Percentiles rank a stretch among this genome's conserved stretches.
phyloP scores from a whole-genome alignment of 2,888 invertebrate genomes.

The Drosophila austrosaltans region DNA sequence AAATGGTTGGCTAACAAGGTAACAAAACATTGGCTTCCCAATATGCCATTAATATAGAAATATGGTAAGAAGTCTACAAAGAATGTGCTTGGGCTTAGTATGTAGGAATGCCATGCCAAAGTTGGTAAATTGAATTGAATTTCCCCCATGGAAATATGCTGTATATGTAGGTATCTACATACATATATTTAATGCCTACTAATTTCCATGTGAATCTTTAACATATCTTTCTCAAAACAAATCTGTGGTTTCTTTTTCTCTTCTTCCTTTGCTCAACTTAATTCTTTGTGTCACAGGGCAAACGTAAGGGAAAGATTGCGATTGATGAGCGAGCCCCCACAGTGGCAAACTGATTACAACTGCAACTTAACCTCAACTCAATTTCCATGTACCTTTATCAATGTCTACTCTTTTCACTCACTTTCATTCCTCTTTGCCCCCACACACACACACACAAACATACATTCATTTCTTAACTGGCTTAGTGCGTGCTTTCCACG shows the following conservation, averaged over 20 bases:
- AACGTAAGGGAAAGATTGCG: constrained; percentile 15
- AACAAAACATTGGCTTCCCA: too few species aligned
- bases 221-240: not conserved
- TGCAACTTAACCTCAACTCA: constrained; percentile 24
- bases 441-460: not conserved
- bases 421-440: not conserved
- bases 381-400: constrained; percentile 15
- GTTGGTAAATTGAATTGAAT: too few species aligned
- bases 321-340: constrained; percentile 3
- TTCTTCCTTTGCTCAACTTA: not conserved
- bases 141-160: too few species aligned
- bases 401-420: not conserved
- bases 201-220: not conserved
- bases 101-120: too few species aligned
- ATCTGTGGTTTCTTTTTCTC: not conserved
- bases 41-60: too few species aligned
- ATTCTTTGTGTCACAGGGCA: constrained; percentile 16
- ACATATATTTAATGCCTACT: not conserved
- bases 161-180: too few species aligned
- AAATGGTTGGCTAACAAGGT: too few species aligned
- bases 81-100: too few species aligned
- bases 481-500: constrained; percentile 22
- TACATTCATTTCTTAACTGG: not conserved
- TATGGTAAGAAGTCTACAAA: too few species aligned
- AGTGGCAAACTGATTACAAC: constrained; percentile 40